Percentiles rank a stretch among this genome's conserved stretches.
These are phyloP conservation scores for Apodemia mormo DNA, from an alignment of 2,888 invertebrate species.

Conservation along the genomic window DNA sequence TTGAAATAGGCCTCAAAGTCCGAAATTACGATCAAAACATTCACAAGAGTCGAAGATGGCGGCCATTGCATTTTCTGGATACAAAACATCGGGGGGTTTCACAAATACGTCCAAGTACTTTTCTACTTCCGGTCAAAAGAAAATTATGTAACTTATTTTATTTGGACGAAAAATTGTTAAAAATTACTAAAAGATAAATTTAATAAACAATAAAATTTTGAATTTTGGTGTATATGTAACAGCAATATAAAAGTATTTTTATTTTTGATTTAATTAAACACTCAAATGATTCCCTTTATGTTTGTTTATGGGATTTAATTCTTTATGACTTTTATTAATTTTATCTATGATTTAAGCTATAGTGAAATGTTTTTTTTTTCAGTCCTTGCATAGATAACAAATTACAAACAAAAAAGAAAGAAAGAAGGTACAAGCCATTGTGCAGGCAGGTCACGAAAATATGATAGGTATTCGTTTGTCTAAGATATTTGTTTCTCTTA, in stretches of 20 bases:
- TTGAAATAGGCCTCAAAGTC: constrained; percentile 70
- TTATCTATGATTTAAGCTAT: constrained; percentile 24
- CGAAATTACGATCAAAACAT: constrained; percentile 86
- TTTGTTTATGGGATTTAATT: neutral
- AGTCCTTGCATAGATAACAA: constrained; percentile 21
- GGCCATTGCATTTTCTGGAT: constrained; percentile 91
- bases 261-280: constrained; percentile 11
- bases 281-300: neutral
- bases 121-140: constrained; percentile 62
- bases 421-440: no score
- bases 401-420: no score
- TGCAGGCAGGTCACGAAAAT: no score
- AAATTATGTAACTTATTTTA: constrained; percentile 1
- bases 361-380: constrained; percentile 23
- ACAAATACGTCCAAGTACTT: constrained; percentile 68
- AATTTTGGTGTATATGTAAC: neutral
- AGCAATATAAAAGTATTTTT: neutral
- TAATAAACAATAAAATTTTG: neutral
- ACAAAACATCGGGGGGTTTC: constrained; percentile 85
- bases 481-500: no score
- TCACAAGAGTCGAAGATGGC: constrained; percentile 92
- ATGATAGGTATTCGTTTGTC: no score
- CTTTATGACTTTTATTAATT: neutral
- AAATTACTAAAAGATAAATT: neutral
- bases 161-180: neutral